Evolutionary conservation across 2,888 invertebrate genomes (phyloP).

Genomic region (Scrobipalpa atriplicella): DNA sequence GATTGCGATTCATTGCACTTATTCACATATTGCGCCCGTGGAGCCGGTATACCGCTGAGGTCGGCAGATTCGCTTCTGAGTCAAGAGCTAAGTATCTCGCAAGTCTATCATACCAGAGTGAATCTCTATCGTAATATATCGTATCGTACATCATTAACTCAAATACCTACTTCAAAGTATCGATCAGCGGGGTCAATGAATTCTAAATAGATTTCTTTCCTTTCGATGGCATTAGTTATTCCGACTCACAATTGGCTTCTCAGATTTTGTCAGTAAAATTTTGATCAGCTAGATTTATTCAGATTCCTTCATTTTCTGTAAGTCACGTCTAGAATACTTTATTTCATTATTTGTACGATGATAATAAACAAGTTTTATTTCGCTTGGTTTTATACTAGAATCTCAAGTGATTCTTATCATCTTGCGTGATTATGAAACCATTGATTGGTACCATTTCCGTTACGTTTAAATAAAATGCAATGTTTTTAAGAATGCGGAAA

Average conservation of each 20-base stretch:
- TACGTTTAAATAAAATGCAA: background rate
- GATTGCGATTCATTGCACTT: no score
- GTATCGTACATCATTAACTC: background rate
- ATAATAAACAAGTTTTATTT: background rate
- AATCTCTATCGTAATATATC: background rate
- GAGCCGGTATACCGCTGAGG: no score
- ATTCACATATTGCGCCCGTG: no score
- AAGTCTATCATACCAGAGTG: background rate
- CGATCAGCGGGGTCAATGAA: background rate
- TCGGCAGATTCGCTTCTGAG: no score
- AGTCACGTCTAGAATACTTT: background rate
- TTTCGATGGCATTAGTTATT: background rate
- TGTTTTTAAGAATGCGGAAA: background rate
- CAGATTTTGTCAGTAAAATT: slow-evolving; percentile 12
- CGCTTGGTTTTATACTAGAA: background rate
- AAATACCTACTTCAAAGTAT: background rate
- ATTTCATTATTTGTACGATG: background rate
- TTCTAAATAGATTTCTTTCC: background rate
- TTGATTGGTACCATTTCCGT: background rate
- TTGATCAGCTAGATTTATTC: background rate
- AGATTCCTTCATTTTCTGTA: background rate
- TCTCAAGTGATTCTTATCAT: background rate
- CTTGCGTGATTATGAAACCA: slow-evolving; percentile 5
- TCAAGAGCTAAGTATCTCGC: background rate
- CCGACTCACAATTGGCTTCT: slow-evolving; percentile 1